phyloP scores from a whole-genome alignment of 2,797 vertebrate genomes.

The Sebastes jordani region DNA sequence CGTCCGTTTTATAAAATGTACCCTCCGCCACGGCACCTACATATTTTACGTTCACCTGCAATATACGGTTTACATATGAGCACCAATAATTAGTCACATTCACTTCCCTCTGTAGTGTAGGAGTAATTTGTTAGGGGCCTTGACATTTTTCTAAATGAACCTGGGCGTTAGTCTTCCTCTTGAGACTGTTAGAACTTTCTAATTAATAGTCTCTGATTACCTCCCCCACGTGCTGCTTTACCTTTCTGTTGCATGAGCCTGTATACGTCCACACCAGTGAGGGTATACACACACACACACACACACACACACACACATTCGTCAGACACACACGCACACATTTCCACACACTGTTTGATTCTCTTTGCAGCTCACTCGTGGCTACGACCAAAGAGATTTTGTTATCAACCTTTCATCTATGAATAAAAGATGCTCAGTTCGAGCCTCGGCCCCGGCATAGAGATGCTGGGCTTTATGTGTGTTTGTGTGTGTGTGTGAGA shows the following conservation, averaged over 20 bases:
- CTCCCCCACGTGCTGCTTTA: constrained; percentile 14
- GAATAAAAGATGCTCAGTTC: constrained; percentile 62
- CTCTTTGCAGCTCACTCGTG: constrained; percentile 39
- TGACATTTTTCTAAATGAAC: constrained; percentile 62
- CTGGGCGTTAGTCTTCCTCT: constrained; percentile 46
- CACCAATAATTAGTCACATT: constrained; percentile 37
- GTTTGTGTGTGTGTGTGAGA: constrained; percentile 16
- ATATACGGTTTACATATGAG: constrained; percentile 1
- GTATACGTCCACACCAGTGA: not conserved
- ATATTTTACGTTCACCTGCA: not conserved
- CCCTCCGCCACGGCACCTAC: not conserved
- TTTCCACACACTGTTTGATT: constrained; percentile 29
- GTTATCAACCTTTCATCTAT: constrained; percentile 62
- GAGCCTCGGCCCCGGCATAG: not conserved
- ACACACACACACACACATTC: not conserved
- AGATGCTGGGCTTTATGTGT: constrained; percentile 30
- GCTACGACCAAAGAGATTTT: constrained; percentile 70
- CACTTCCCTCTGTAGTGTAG: constrained; percentile 29
- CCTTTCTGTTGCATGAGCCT: constrained; percentile 8
- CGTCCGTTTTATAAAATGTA: not conserved
- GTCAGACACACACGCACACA: not conserved
- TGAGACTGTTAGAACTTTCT: constrained; percentile 42
- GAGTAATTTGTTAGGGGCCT: constrained; percentile 54
- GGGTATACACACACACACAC: not conserved
- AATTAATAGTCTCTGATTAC: constrained; percentile 57